Evolutionary conservation across 2,113 vertebrate genomes (phyloP), one percentile per base, ranked within the genome.

Genomic region (Notothenia coriiceps): DNA sequence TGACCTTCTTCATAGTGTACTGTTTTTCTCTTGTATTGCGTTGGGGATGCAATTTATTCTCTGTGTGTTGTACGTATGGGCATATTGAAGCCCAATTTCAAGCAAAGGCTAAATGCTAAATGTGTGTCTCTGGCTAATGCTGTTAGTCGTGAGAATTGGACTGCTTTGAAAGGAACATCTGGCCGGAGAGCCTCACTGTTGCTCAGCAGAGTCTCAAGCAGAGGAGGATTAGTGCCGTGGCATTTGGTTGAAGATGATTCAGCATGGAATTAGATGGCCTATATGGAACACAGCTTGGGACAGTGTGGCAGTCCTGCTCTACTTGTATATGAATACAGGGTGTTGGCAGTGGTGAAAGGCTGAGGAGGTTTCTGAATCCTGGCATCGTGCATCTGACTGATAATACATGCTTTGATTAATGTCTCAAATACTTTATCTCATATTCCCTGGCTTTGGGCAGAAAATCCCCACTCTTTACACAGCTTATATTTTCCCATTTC

Each of bases 101-200:
- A 80, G 85, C 71, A 63, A 56, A 67, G 70, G 67, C 73, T 72
- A 52, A 56, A 86, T 83, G 57, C 82, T 74, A 70, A 89, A 85
- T 84, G 79, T 83, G 88, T 74, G 74, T 85, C 70, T 84, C 52
- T 54, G 71, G 80, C 82, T 89, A 90, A 91, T 91, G 80, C 88
- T 88, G 82, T 90, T 90, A 91, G 82, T 79, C 68, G 72, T 69
- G 65, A 71, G 84, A 84, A 69, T 80, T 91, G 89, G 89, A 60
- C 80, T 49, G 80, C 80, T 84, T 82, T 92, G 87, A 93, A 90
- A 89, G 81, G 86, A 91, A 90, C 91, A 91, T 93, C 89, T 91
- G 90, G 83, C 87, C 82, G 72, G 66, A 86, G 79, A 84, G 82
- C 44, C 77, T 86, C 77, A 59, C 82, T 86, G 87, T 82, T 74